Base-by-base conservation (phyloP, 1,140 invertebrate genomes). In the Steinernema khuongi region DNA sequence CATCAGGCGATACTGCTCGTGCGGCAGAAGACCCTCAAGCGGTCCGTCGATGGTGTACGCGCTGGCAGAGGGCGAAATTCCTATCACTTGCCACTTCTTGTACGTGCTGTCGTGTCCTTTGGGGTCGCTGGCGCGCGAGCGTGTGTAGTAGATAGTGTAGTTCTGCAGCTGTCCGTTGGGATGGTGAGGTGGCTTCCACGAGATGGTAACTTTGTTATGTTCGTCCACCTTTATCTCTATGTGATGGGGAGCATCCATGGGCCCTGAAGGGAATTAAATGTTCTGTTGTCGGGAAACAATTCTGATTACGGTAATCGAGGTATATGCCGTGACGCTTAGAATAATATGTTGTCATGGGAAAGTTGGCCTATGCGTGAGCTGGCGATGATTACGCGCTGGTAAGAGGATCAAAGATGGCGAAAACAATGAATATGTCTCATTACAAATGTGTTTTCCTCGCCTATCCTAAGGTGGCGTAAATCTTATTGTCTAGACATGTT, bases 71-170 rank as follows among this genome's bases (percentile, higher is more conserved):
- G 50, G 50, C 22, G 50, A 60, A 60, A 60, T 60, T 22, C 50
- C 50, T 7, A 60, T 60, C 22, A 60, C 50, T 2, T 60, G 50
- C 50, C 50, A 60, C 50, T 60, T 60, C 50, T 60, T 60, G 50
- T 60, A 60, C 4, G 50, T 60, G 50, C 50, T 60, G 19, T 60
- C 50, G 50, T 60, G 50, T 7, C 50, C 50, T 60, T 60, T 60
- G 22, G 50, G 50, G 50, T 60, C 50, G 50, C 50, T 26, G 22
- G 50, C 50, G 11, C 50, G 50, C 11, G 50, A 60, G 4, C 50
- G 50, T 4, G 50, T 60, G 50, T 60, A 60, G 50, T 60, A 60
- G 50, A 60, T 60, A 2, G 50, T 60, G 50, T 60, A 60, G 50
- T 60, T 60, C 22, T 60, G 50, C 7, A 60, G 50, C 19, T 60